phyloP scores from a whole-genome alignment of 2,888 invertebrate species.

The Ernsta delagoae region DNA sequence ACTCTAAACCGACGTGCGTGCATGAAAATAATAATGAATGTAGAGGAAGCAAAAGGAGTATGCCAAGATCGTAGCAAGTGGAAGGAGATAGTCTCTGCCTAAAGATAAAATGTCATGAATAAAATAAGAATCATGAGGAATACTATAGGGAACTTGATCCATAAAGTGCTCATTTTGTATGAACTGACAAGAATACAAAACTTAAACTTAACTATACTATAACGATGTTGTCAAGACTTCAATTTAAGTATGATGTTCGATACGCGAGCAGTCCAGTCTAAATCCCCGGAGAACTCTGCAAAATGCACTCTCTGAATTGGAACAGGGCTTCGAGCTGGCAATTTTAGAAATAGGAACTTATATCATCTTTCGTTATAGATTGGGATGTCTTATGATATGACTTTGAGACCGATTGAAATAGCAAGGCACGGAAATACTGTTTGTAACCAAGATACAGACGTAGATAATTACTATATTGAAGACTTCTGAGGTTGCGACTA shows the following conservation, averaged over 20 bases:
- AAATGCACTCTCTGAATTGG: conserved; percentile 24
- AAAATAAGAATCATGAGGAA: no score
- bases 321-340: conserved; percentile 15
- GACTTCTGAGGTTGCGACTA: not conserved
- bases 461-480: not conserved
- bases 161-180: conserved; percentile 1
- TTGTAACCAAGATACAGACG: not conserved
- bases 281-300: conserved; percentile 14
- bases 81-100: no score
- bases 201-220: not conserved
- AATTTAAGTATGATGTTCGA: conserved; percentile 14
- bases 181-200: not conserved
- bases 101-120: no score
- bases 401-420: not conserved
- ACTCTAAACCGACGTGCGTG: no score
- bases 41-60: no score
- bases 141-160: no score
- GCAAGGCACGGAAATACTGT: not conserved
- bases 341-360: conserved; percentile 21
- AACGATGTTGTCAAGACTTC: conserved; percentile 9
- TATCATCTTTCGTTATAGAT: conserved; percentile 5
- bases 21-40: no score
- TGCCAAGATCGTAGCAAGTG: no score
- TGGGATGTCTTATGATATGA: not conserved
- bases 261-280: conserved; percentile 6